A percentile compares a stretch with the other conserved stretches of the same genome.
phyloP scores from a whole-genome alignment of 2,888 invertebrate genomes.

The Pyrochroa serraticornis region DNA sequence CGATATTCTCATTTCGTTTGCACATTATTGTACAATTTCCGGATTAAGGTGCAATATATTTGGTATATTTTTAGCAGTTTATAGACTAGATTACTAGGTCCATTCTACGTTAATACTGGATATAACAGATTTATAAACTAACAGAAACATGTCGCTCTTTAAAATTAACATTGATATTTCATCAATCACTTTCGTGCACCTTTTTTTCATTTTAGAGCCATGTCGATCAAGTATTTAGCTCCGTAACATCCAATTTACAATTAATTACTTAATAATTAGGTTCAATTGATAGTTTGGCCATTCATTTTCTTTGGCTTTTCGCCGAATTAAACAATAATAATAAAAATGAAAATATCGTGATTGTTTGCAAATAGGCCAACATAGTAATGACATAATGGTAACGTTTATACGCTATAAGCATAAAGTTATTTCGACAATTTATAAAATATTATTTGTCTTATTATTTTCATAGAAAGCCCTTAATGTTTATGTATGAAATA shows the following conservation, averaged over 20 bases:
- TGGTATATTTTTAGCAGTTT: conserved; percentile 13
- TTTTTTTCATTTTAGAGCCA: not conserved
- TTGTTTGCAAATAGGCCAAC: conserved; percentile 1
- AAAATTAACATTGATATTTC: conserved; percentile 10
- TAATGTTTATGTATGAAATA: not conserved
- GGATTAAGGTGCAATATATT: not conserved
- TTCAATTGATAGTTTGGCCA: conserved; percentile 21
- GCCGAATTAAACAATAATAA: no score
- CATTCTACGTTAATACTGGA: conserved; percentile 5
- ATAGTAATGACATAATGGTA: not conserved
- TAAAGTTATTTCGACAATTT: not conserved
- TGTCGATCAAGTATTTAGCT: conserved; percentile 8
- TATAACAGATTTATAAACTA: conserved; percentile 1
- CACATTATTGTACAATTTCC: not conserved
- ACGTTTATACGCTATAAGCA: not conserved
- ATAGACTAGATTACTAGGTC: conserved; percentile 1
- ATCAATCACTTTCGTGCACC: no score
- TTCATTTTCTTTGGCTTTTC: conserved; percentile 11
- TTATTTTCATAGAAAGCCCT: not conserved
- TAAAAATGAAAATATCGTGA: not conserved
- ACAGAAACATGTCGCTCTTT: not conserved
- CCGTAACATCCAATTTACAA: conserved; percentile 6
- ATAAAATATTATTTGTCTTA: conserved; percentile 7
- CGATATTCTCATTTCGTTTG: no score
- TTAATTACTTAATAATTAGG: conserved; percentile 11